A percentile compares a stretch with the other conserved stretches of the same genome.
phyloP scores from a whole-genome alignment of 2,797 vertebrate species.

The Acrossocheilus wenchowensis region DNA sequence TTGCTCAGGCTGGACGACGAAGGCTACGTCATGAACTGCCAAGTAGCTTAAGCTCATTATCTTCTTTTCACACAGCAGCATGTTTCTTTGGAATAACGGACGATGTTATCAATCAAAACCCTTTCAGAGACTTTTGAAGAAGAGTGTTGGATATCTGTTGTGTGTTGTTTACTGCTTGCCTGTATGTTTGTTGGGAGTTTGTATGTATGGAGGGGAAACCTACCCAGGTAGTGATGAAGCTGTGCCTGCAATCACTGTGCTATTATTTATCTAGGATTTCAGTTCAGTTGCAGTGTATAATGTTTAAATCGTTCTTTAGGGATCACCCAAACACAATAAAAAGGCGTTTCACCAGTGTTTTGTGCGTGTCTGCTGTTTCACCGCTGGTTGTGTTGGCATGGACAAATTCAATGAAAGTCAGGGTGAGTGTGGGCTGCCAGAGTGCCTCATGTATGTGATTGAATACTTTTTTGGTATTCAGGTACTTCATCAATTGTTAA shows the following conservation, averaged over 20 bases:
- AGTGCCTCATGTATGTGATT: not conserved
- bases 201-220: constrained; percentile 83
- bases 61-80: constrained; percentile 1
- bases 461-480: not conserved
- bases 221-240: constrained; percentile 68
- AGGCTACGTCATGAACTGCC: not conserved
- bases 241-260: not conserved
- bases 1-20: not conserved
- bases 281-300: not conserved
- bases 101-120: not conserved
- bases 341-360: constrained; percentile 81
- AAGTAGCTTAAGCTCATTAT: constrained; percentile 15
- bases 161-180: constrained; percentile 80
- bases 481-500: not conserved
- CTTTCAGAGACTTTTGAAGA: not conserved
- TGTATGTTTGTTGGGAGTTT: constrained; percentile 84
- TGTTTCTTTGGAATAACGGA: not conserved
- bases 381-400: constrained; percentile 79
- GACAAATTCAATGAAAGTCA: constrained; percentile 75
- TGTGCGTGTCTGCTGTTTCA: constrained; percentile 81
- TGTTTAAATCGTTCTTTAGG: constrained; percentile 57
- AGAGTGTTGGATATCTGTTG: constrained; percentile 76
- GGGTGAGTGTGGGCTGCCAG: constrained; percentile 67
- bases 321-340: constrained; percentile 83
- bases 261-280: not conserved